phyloP scores from a whole-genome alignment of 2,888 invertebrate species.

The Thymelicus sylvestris region DNA sequence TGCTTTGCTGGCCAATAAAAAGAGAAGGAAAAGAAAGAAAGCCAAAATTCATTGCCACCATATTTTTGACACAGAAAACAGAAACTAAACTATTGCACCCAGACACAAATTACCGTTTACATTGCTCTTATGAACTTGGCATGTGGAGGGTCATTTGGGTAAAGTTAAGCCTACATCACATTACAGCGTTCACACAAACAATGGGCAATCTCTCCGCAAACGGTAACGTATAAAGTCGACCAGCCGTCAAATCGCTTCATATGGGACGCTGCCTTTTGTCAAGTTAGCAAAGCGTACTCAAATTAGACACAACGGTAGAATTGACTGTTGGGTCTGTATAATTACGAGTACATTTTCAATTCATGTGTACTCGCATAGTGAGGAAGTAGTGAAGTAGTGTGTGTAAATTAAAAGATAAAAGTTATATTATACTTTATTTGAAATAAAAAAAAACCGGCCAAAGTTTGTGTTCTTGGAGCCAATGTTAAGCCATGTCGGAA shows the following conservation, averaged over 20 bases:
- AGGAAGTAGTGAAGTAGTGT: too few species aligned
- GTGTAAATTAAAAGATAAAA: too few species aligned
- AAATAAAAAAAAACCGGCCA: too few species aligned
- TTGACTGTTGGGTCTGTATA: not conserved
- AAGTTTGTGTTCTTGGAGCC: too few species aligned
- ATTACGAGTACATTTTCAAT: slow-evolving; percentile 5
- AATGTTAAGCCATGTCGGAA: too few species aligned
- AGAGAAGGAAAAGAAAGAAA: too few species aligned
- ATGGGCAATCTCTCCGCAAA: slow-evolving; percentile 13
- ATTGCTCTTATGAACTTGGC: not conserved
- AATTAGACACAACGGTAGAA: slow-evolving; percentile 10
- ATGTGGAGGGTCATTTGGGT: slow-evolving; percentile 3
- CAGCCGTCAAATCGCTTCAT: slow-evolving; percentile 18
- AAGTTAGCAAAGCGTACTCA: slow-evolving; percentile 17
- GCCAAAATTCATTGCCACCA: too few species aligned
- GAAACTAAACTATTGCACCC: too few species aligned
- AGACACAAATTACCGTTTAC: not conserved
- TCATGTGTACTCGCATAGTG: not conserved
- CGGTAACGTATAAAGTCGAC: slow-evolving; percentile 14
- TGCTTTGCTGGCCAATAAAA: too few species aligned
- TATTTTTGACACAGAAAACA: too few species aligned
- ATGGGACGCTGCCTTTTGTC: slow-evolving; percentile 18
- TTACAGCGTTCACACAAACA: slow-evolving; percentile 8
- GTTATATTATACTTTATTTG: too few species aligned
- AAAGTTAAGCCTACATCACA: slow-evolving; percentile 12